Evolutionary conservation across 2,797 vertebrate species (phyloP), one percentile per base, ranked within the genome.

Genomic region (Rachycentron canadum): DNA sequence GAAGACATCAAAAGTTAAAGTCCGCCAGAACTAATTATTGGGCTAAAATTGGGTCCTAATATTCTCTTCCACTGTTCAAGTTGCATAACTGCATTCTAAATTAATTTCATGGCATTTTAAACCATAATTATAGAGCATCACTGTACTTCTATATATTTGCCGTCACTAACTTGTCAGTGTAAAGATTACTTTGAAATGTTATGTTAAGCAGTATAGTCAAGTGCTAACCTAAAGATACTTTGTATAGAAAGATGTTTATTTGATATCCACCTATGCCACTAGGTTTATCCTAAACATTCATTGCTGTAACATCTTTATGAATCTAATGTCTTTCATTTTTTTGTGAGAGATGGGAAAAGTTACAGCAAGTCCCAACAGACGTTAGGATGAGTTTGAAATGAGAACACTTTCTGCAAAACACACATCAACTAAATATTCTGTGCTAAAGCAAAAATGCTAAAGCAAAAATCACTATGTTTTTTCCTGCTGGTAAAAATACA

Each of bases 11-110:
- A 69, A 81, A 61, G 49, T 71, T 62, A 53, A 53, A 65, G 25
- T 62, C 65, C 53, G 34, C 41, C 67, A 63, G 41, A 84, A 71
- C 73, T 79, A 64, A 84, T 87, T 61, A 55, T 41, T 41, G 36
- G 7, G 8, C n/a, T 53, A 57, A 67, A 89, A 69, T 85, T 68
- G 76, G 59, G 21, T 52, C 59, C 17, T 52, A 65, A 66, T 83
- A 61, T 76, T 78, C 62, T 67, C 26, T 5, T 59, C 17, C 43
- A 63, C 59, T 61, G 17, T 69, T 86, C 26, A 81, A 36, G 40
- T 79, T 72, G 21, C 16, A 60, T 41, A 74, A 36, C 50, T 52
- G 25, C 21, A 75, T 38, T 19, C 34, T 30, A 52, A 65, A 60
- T 78, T 67, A 0, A 3, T 76, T 78, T 81, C 11, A 70, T 69